Percentiles rank a stretch among this genome's conserved stretches.
These are phyloP conservation scores for Felis chaus DNA, from an alignment of 2,113 vertebrate species.

Conservation along the genomic window DNA sequence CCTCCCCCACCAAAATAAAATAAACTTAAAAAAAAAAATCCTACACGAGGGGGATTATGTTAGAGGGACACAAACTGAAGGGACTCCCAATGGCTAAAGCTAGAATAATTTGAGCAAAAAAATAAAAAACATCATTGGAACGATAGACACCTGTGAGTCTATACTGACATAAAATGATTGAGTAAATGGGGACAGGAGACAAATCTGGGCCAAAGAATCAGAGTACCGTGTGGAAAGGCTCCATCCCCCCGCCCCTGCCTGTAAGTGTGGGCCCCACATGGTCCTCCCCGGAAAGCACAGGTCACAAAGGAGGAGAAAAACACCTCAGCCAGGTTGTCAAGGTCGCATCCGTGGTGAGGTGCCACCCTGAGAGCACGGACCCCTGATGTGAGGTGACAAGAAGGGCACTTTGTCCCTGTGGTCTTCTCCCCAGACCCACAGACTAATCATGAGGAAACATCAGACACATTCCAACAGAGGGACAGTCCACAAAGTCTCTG, in stretches of 20 bases:
- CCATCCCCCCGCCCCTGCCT: not conserved
- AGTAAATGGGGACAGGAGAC: not conserved
- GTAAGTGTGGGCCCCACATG: not conserved
- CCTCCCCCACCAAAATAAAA: too few species aligned
- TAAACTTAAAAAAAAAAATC: too few species aligned
- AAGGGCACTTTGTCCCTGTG: not conserved
- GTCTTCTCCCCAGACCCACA: not conserved
- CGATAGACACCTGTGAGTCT: accelerated
- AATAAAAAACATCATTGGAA: too few species aligned
- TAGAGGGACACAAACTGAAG: not conserved
- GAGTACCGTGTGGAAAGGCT: too few species aligned
- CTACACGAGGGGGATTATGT: not conserved
- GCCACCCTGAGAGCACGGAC: accelerated
- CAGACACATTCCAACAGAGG: not conserved
- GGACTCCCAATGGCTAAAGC: not conserved
- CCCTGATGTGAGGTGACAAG: too few species aligned
- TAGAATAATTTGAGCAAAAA: not conserved
- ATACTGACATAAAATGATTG: not conserved
- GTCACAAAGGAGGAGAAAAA: accelerated
- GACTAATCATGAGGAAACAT: not conserved
- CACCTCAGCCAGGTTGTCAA: not conserved
- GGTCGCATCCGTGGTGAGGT: accelerated
- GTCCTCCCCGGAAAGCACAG: not conserved
- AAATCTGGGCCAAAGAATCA: too few species aligned
- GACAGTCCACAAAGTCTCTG: too few species aligned